phyloP scores from a whole-genome alignment of 2,113 vertebrate species.

The Lathamus discolor region DNA sequence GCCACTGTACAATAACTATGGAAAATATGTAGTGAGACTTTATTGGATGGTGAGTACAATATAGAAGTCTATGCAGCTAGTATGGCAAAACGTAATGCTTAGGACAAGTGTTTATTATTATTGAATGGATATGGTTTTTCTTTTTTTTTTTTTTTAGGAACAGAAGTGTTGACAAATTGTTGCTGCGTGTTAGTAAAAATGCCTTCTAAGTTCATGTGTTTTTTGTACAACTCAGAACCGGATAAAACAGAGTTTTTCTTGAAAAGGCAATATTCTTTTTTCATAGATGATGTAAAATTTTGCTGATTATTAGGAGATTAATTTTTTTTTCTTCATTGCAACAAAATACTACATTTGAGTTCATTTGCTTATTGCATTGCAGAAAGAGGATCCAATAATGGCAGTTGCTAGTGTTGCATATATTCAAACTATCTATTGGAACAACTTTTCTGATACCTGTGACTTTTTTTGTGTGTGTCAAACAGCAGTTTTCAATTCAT shows the following conservation, averaged over 20 bases:
- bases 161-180: neutral
- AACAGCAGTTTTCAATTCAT: neutral
- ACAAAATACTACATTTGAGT: neutral
- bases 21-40: slow-evolving; percentile 91
- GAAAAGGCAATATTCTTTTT: neutral
- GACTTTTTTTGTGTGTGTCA: neutral
- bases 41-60: slow-evolving; percentile 90
- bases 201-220: neutral
- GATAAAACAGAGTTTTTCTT: neutral
- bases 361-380: neutral
- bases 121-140: neutral
- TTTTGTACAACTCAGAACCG: neutral
- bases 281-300: neutral
- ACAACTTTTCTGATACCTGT: neutral
- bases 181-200: neutral
- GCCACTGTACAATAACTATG: slow-evolving; percentile 87
- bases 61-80: neutral
- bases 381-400: neutral
- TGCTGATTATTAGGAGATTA: neutral
- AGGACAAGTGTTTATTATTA: neutral
- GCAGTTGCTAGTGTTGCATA: neutral
- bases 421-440: neutral
- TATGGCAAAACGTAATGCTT: neutral
- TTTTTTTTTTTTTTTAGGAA: neutral
- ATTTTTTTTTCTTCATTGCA: neutral